Conservation (phyloP, 2,888 invertebrate genomes). For the Leptopterna dolabrata region DNA sequence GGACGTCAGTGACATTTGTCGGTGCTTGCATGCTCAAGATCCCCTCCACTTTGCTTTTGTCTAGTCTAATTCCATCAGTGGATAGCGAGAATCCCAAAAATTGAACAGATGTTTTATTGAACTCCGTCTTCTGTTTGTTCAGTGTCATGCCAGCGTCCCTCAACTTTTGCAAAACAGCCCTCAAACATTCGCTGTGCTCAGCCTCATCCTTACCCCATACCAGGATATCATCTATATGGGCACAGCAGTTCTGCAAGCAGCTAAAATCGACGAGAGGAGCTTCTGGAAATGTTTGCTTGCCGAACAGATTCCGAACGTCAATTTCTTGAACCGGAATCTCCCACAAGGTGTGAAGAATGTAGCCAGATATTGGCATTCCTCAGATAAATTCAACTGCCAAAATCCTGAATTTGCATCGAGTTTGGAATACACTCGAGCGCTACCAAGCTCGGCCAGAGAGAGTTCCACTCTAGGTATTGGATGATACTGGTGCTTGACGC, state of each 20-base stretch:
- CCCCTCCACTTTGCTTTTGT: background rate
- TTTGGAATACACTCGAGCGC: background rate
- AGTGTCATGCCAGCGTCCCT: background rate
- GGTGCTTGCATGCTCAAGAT: background rate
- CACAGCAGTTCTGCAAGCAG: background rate
- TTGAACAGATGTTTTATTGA: background rate
- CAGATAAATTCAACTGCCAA: background rate
- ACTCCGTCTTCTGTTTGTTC: background rate
- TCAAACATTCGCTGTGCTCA: background rate
- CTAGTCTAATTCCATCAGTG: background rate
- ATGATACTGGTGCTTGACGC: slow-evolving; percentile 25
- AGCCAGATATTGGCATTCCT: background rate
- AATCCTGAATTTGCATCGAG: background rate
- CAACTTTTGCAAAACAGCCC: background rate
- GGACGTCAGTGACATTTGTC: background rate
- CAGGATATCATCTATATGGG: background rate
- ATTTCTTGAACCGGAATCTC: background rate
- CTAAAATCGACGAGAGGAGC: background rate
- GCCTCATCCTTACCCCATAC: background rate
- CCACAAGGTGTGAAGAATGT: background rate
- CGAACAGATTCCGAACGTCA: background rate
- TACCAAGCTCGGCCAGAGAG: background rate
- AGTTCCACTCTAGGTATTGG: slow-evolving; percentile 36
- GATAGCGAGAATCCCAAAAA: background rate
- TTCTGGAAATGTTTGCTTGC: background rate